phyloP scores from a whole-genome alignment of 1,140 invertebrate species.

The Ditylenchus dipsaci region DNA sequence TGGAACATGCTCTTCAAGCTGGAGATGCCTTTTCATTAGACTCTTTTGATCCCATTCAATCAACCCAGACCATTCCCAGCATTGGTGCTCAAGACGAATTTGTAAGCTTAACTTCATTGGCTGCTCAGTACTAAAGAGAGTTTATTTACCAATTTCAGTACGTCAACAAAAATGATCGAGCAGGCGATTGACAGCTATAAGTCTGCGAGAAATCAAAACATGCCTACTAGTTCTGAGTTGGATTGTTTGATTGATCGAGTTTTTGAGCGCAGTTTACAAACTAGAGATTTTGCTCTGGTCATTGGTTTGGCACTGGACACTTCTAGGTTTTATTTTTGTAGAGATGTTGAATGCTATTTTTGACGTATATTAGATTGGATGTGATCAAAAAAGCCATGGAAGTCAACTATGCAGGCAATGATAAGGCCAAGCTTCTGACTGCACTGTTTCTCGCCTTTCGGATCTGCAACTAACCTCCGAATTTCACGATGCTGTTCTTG shows the following conservation, averaged over 20 bases:
- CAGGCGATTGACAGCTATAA: slow-evolving; percentile 62
- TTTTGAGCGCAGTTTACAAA: not conserved
- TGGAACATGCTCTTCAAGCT: slow-evolving; percentile 42
- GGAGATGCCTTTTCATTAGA: slow-evolving; percentile 65
- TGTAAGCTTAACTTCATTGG: slow-evolving; percentile 71
- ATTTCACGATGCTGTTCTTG: slow-evolving; percentile 4
- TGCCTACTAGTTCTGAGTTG: not conserved
- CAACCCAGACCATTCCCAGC: slow-evolving; percentile 59
- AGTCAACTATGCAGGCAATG: not conserved
- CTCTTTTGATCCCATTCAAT: slow-evolving; percentile 77
- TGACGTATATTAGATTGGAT: not conserved
- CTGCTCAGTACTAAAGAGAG: not conserved
- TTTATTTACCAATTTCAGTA: slow-evolving; percentile 70
- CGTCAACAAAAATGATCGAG: slow-evolving; percentile 65
- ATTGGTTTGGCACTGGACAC: slow-evolving; percentile 8
- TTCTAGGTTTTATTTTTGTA: not conserved
- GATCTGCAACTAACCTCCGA: not conserved
- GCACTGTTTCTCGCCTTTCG: not conserved
- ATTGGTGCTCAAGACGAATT: slow-evolving; percentile 18
- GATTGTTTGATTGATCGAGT: not conserved
- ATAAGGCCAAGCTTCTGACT: not conserved
- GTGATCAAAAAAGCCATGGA: not conserved
- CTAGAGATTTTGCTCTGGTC: not conserved
- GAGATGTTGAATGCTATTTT: not conserved
- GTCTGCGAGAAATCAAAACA: slow-evolving; percentile 1